Percentiles rank a stretch among this genome's conserved stretches.
Conservation (phyloP, 2,797 vertebrate genomes). For the Setipinna tenuifilis region DNA sequence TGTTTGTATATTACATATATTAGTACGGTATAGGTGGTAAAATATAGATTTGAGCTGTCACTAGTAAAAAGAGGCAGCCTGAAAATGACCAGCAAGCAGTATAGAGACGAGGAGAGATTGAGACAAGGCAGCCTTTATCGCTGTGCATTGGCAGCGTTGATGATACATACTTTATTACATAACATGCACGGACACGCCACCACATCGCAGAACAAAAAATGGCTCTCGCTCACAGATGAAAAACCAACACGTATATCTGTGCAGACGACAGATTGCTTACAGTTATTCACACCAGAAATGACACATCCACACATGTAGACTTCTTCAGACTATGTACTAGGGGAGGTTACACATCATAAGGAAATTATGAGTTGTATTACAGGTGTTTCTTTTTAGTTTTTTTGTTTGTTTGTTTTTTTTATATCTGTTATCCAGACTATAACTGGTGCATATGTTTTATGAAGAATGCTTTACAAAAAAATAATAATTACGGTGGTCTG, state of each 20-base stretch:
- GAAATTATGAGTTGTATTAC: neutral
- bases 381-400: neutral
- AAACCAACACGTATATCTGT: neutral
- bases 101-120: neutral
- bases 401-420: neutral
- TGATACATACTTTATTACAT: constrained; percentile 66
- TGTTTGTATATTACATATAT: neutral
- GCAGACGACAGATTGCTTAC: constrained; percentile 8
- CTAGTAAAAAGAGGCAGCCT: neutral
- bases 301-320: neutral
- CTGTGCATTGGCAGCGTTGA: constrained; percentile 25
- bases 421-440: too few species aligned
- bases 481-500: neutral
- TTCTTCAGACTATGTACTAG: neutral
- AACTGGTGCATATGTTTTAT: neutral
- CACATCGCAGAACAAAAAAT: neutral
- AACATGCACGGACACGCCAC: constrained; percentile 55
- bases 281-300: constrained; percentile 1
- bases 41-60: neutral
- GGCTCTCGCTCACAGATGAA: neutral
- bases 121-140: constrained; percentile 52
- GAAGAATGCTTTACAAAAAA: neutral
- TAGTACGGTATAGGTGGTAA: neutral
- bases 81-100: too few species aligned
- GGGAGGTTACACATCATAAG: neutral